These are phyloP conservation scores for Anabacerthia variegaticeps DNA, from an alignment of 2,797 vertebrate genomes.

Conservation along the genomic window DNA sequence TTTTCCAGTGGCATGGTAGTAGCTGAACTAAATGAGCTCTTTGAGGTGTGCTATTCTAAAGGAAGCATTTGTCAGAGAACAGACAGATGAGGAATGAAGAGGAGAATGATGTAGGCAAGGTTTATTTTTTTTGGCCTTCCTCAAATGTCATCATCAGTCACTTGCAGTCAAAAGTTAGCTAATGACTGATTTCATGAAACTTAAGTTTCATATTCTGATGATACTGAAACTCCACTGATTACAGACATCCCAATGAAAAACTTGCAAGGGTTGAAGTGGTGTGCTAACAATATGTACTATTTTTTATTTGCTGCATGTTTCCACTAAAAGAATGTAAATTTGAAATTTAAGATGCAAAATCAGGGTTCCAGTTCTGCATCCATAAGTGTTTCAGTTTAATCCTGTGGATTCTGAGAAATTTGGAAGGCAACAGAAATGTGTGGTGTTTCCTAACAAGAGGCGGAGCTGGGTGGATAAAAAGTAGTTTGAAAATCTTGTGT, in stretches of 20 bases:
- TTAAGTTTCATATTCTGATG: neutral
- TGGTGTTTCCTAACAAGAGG: neutral
- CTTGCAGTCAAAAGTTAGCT: neutral
- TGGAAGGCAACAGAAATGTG: neutral
- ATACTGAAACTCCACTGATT: neutral
- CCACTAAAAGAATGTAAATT: neutral
- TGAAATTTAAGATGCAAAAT: neutral
- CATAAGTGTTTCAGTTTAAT: neutral
- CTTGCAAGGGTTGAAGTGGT: neutral
- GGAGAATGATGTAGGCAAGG: neutral
- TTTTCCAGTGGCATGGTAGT: neutral
- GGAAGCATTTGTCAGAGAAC: neutral
- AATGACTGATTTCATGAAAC: neutral
- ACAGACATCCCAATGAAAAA: neutral
- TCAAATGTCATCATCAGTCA: neutral
- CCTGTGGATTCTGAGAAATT: neutral
- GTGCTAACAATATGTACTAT: neutral
- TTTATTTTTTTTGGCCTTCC: neutral
- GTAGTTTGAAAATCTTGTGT: neutral
- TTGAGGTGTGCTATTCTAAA: neutral
- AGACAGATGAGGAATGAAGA: neutral
- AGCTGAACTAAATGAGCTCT: neutral
- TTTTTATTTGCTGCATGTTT: neutral
- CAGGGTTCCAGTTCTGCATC: neutral
- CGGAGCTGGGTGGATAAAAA: neutral